A percentile compares a stretch with the other conserved stretches of the same genome.
Evolutionary conservation across 1,140 invertebrate genomes (phyloP).

Genomic region (Diabrotica virgifera): DNA sequence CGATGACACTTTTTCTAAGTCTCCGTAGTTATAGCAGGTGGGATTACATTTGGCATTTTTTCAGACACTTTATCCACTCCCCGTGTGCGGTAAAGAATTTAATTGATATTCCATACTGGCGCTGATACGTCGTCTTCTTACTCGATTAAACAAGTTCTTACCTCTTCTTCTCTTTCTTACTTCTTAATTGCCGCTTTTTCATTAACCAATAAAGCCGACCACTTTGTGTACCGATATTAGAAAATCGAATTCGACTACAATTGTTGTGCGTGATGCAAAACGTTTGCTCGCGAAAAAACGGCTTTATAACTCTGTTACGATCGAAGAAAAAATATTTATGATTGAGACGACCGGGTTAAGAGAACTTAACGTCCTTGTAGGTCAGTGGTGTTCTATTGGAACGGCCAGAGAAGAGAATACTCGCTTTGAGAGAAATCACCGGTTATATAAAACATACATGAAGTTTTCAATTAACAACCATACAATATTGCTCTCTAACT

Average conservation of each 20-base stretch:
- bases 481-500: no score
- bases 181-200: conserved; percentile 15
- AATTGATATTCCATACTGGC: conserved; percentile 10
- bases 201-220: neutral
- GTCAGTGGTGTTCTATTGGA: no score
- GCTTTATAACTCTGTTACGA: conserved; percentile 15
- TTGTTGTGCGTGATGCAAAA: neutral
- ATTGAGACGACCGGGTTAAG: neutral
- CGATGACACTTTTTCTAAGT: no score
- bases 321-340: conserved; percentile 13
- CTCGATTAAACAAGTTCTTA: conserved; percentile 15
- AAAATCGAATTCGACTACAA: conserved; percentile 5
- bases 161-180: neutral
- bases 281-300: neutral
- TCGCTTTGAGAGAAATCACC: no score
- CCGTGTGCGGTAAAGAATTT: conserved; percentile 12
- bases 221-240: conserved; percentile 8
- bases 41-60: neutral
- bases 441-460: no score
- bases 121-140: neutral
- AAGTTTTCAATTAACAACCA: no score
- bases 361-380: conserved; percentile 11
- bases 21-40: no score
- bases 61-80: neutral
- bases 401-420: no score